Evolutionary conservation across 2,888 invertebrate species (phyloP).

Genomic region (Leptarthrus brevirostris): DNA sequence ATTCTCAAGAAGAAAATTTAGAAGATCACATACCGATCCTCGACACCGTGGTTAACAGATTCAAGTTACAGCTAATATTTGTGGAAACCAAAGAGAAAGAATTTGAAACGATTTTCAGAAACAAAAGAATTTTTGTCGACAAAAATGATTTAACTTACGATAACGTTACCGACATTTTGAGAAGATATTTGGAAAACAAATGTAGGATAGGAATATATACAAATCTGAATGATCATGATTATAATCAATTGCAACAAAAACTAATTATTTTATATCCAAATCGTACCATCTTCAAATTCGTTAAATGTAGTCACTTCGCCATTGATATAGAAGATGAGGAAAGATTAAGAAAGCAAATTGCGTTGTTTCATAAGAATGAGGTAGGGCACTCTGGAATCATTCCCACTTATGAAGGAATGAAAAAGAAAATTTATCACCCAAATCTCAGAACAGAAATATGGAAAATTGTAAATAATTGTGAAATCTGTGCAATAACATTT

Average conservation of each 20-base stretch:
- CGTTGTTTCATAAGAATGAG: constrained; percentile 51
- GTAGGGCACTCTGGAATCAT: constrained; percentile 52
- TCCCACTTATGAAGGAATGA: constrained; percentile 51
- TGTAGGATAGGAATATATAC: constrained; percentile 39
- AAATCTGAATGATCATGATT: constrained; percentile 44
- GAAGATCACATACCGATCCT: constrained; percentile 39
- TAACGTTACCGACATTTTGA: neutral
- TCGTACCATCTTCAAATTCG: constrained; percentile 20
- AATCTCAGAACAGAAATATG: constrained; percentile 52
- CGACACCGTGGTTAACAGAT: constrained; percentile 36
- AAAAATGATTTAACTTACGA: neutral
- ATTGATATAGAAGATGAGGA: constrained; percentile 50
- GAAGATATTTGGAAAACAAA: constrained; percentile 11
- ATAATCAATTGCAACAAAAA: constrained; percentile 18
- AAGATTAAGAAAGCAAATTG: constrained; percentile 49
- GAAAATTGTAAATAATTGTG: constrained; percentile 53
- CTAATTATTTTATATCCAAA: neutral
- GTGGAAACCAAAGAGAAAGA: neutral
- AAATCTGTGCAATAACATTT: constrained; percentile 33
- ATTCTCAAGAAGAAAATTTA: constrained; percentile 35
- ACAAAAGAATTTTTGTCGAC: constrained; percentile 17
- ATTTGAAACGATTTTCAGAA: neutral
- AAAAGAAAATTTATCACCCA: constrained; percentile 52
- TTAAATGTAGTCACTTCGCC: constrained; percentile 54
- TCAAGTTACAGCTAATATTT: constrained; percentile 1